phyloP scores from a whole-genome alignment of 2,113 vertebrate species.

The Neolamprologus caudopunctatus region DNA sequence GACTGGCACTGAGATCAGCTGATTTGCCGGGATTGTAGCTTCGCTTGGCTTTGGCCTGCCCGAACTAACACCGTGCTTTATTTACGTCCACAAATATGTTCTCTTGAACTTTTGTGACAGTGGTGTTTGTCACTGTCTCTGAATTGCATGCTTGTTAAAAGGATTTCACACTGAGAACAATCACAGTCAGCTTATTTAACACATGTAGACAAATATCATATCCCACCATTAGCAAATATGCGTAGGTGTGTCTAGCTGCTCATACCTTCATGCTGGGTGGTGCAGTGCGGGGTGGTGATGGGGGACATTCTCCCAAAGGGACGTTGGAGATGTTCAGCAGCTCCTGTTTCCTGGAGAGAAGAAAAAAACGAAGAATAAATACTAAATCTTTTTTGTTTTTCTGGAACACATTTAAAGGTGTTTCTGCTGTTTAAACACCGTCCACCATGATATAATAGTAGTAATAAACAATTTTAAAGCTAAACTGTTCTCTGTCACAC shows the following conservation, averaged over 20 bases:
- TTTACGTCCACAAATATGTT: background rate
- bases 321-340: slow-evolving; percentile 81
- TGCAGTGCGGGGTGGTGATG: slow-evolving; percentile 87
- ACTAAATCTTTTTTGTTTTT: background rate
- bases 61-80: background rate
- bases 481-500: background rate
- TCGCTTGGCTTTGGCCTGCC: background rate
- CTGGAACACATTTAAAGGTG: background rate
- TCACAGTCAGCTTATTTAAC: background rate
- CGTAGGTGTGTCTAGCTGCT: background rate
- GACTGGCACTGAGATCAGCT: background rate
- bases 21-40: background rate
- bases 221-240: background rate
- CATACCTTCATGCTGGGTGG: slow-evolving; percentile 93
- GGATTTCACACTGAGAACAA: background rate
- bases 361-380: background rate
- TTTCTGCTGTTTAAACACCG: background rate
- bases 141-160: background rate
- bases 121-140: background rate
- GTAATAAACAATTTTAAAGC: background rate
- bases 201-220: background rate
- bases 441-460: background rate
- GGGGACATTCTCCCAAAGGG: slow-evolving; percentile 79
- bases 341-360: slow-evolving; percentile 86
- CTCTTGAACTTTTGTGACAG: background rate